phyloP scores from a whole-genome alignment of 2,888 invertebrate species.

The Eupeodes latifasciatus region DNA sequence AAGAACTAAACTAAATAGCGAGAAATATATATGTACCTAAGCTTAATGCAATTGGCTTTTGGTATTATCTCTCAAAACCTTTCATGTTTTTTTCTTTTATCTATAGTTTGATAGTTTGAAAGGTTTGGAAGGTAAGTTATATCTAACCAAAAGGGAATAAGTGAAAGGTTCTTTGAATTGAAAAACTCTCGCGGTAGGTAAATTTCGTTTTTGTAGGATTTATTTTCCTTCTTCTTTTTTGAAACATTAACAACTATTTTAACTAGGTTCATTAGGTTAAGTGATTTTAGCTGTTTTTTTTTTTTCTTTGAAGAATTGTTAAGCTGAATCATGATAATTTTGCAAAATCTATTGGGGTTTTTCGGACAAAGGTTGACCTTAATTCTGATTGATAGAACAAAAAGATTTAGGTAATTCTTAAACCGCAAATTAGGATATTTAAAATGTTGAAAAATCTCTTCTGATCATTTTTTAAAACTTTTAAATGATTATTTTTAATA shows the following conservation, averaged over 20 bases:
- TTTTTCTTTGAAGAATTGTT: not conserved
- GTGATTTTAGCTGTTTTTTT: not conserved
- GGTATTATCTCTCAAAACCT: slow-evolving; percentile 39
- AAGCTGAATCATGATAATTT: not conserved
- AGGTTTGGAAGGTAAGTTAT: not conserved
- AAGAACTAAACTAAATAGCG: not conserved
- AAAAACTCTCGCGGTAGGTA: not conserved
- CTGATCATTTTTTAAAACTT: too few species aligned
- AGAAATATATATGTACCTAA: not conserved
- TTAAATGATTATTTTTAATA: too few species aligned
- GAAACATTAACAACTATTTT: slow-evolving; percentile 39
- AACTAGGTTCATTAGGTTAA: slow-evolving; percentile 57
- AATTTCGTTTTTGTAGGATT: slow-evolving; percentile 15
- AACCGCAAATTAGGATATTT: too few species aligned
- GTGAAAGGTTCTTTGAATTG: slow-evolving; percentile 14
- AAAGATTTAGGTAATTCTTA: not conserved
- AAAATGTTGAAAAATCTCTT: too few species aligned
- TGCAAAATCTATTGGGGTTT: not conserved
- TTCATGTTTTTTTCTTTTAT: slow-evolving; percentile 41
- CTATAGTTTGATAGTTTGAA: not conserved
- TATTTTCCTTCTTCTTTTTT: slow-evolving; percentile 8
- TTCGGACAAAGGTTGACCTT: slow-evolving; percentile 3
- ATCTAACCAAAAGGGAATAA: not conserved
- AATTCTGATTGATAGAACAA: not conserved
- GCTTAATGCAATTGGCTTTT: slow-evolving; percentile 44